Evolutionary conservation across 1,140 invertebrate genomes (phyloP).

Genomic region (Solen grandis): DNA sequence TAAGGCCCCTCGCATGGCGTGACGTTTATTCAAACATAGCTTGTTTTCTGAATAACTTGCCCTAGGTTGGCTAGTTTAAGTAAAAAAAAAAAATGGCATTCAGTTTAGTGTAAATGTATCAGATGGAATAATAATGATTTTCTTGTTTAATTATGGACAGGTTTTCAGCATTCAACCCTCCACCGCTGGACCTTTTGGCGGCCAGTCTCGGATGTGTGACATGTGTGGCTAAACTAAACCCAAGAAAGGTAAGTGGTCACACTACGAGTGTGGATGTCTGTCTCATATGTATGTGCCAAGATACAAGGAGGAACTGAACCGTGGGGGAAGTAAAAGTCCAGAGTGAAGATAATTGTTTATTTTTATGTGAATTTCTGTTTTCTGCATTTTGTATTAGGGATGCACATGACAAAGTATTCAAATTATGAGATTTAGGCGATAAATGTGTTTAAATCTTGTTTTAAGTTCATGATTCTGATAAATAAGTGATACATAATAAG

Average conservation of each 20-base stretch:
- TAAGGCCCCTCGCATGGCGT: no score
- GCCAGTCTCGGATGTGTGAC: constrained; percentile 72
- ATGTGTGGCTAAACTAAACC: constrained; percentile 63
- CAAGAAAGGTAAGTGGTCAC: constrained; percentile 60
- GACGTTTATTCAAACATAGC: no score
- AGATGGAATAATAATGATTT: not conserved
- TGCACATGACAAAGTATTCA: no score
- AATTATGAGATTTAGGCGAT: no score
- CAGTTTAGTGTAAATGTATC: not conserved
- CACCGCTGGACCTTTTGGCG: constrained; percentile 71
- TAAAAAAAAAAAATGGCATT: not conserved
- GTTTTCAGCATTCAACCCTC: constrained; percentile 68
- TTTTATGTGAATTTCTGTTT: constrained; percentile 2
- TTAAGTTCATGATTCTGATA: no score
- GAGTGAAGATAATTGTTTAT: not conserved
- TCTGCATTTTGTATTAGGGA: no score
- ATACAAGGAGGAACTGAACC: no score
- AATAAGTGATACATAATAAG: no score
- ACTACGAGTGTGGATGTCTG: not conserved
- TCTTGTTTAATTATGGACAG: constrained; percentile 53
- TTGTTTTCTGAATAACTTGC: not conserved
- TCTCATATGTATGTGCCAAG: no score
- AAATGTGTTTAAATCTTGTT: no score
- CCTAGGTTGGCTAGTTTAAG: not conserved
- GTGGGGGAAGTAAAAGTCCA: not conserved